Percentiles rank a stretch among this genome's conserved stretches.
Evolutionary conservation across 2,888 invertebrate species (phyloP).

Genomic region (Erebia epiphron): DNA sequence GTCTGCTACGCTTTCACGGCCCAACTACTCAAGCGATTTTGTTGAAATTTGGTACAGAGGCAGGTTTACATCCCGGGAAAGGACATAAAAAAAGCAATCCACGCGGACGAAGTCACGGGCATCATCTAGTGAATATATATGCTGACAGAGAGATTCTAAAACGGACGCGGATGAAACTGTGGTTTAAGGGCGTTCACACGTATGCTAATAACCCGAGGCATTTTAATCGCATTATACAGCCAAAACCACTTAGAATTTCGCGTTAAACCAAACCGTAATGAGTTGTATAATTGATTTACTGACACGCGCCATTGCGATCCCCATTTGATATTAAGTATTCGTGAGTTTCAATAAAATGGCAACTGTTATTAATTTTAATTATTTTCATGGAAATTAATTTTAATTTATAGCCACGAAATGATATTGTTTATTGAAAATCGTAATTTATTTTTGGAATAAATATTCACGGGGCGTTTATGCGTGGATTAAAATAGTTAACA

Average conservation of each 20-base stretch:
- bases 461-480: constrained; percentile 9
- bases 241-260: constrained; percentile 25
- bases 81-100: no score
- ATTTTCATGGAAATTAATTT: constrained; percentile 16
- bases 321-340: constrained; percentile 15
- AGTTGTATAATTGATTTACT: constrained; percentile 27
- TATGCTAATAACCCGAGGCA: constrained; percentile 28
- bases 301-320: constrained; percentile 7
- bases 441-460: constrained; percentile 15
- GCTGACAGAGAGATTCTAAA: background rate
- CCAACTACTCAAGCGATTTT: no score
- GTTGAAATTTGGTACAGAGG: no score
- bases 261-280: constrained; percentile 24
- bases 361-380: constrained; percentile 11
- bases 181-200: constrained; percentile 19
- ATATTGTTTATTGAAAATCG: constrained; percentile 11
- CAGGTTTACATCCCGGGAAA: no score
- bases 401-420: constrained; percentile 13
- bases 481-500: constrained; percentile 9
- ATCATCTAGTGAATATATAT: no score
- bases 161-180: background rate
- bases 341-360: constrained; percentile 7
- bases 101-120: no score
- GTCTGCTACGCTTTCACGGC: no score
- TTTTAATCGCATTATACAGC: constrained; percentile 29